phyloP scores from a whole-genome alignment of 2,888 invertebrate genomes.

The Hartigia nigra region DNA sequence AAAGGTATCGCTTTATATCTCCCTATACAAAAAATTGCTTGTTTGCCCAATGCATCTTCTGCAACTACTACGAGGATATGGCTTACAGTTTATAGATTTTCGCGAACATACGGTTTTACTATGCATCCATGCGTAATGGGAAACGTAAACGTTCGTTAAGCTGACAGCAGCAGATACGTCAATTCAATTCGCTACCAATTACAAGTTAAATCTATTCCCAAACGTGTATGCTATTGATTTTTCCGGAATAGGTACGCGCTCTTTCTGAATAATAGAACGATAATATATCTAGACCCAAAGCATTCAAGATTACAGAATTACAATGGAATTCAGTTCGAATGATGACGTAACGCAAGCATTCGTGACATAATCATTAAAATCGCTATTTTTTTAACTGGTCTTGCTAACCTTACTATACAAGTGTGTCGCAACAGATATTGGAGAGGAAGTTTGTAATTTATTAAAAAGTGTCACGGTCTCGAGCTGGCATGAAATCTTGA shows the following conservation, averaged over 20 bases:
- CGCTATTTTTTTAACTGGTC: neutral
- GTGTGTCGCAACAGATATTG: neutral
- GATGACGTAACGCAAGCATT: neutral
- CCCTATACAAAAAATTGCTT: neutral
- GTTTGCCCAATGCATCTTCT: neutral
- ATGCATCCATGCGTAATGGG: neutral
- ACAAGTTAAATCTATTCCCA: neutral
- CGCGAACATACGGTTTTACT: neutral
- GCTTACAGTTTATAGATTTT: neutral
- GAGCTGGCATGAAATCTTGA: neutral
- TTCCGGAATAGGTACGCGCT: neutral
- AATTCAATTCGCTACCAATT: neutral
- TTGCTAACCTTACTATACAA: neutral
- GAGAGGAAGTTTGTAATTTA: neutral
- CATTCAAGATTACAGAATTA: neutral
- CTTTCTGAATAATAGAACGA: neutral
- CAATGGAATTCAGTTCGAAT: neutral
- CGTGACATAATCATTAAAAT: too few species aligned
- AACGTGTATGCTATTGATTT: neutral
- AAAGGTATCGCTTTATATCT: neutral
- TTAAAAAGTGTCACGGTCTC: neutral
- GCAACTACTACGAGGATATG: neutral
- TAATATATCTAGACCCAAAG: neutral
- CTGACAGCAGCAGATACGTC: neutral
- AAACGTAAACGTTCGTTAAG: neutral